Base-by-base conservation (phyloP, 1,140 invertebrate genomes). In the Atta texana region DNA sequence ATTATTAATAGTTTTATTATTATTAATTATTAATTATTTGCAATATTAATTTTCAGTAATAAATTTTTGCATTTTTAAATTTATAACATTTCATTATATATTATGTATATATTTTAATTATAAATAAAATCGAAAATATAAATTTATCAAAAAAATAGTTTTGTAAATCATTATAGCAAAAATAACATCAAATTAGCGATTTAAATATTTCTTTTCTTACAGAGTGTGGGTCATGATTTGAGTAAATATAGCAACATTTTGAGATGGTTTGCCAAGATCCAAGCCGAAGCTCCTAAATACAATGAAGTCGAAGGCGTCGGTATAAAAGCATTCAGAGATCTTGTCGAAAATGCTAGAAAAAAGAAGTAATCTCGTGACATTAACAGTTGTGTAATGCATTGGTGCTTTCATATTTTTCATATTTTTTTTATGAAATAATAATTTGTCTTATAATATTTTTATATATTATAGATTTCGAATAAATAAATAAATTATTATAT, bases 211-310 rank as follows among this genome's bases (percentile, higher is more conserved):
- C 10, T 87, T 55, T 77, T 69, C 24, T 87, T 87, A 28, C 87
- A 96, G 94, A 87, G 96, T 0, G 92, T 96, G 39, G 95, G 95
- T 7, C 96, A 96, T 75, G 96, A 97, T 91, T 92, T 97, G 51
- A 95, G 96, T 75, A 96, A 96, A 91, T 97, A 96, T 92, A 94
- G 96, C 16, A 97, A 98, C 87, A 95, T 98, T 80, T 93, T 89
- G 71, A 96, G 94, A 86, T 98, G 97, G 97, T 96, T 96, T 85
- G 95, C 96, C 21, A 96, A 95, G 59, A 96, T 97, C 34, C 97
- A 97, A 91, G 93, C 94, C 18, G 96, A 96, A 31, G 96, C 96
- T 28, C 96, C 96, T 0, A 97, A 96, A 21, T 98, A 97, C 94
- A 95, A 96, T 77, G 97, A 98, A 91, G 95, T 97, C 49, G 98